Conservation (phyloP, 2,113 vertebrate species). For the Neodontobutis hainanensis region DNA sequence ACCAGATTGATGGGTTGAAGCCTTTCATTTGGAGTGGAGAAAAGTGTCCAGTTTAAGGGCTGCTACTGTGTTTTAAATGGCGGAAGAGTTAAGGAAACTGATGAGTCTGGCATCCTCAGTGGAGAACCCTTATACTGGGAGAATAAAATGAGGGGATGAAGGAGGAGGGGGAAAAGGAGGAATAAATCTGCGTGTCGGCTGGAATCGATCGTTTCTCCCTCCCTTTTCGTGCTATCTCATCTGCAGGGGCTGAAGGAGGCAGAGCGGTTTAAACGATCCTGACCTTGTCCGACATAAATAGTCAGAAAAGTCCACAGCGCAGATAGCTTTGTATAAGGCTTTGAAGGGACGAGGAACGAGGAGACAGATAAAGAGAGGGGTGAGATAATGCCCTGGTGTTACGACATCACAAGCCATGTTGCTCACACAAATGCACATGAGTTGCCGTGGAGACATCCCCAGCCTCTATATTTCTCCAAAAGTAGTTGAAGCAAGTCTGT, state of each 20-base stretch:
- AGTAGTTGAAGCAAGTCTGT: conserved; percentile 31
- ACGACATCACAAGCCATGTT: conserved; percentile 67
- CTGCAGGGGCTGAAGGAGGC: conserved; percentile 74
- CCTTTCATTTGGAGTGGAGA: conserved; percentile 72
- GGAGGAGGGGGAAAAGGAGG: conserved; percentile 24
- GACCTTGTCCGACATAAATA: conserved; percentile 86
- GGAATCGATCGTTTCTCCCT: conserved; percentile 75
- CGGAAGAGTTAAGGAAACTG: conserved; percentile 70
- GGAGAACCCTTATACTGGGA: conserved; percentile 15
- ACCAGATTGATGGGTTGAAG: conserved; percentile 69
- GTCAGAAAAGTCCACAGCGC: conserved; percentile 80
- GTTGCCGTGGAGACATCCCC: conserved; percentile 56
- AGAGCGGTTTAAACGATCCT: conserved; percentile 80
- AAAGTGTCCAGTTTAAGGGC: conserved; percentile 75
- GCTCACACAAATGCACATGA: conserved; percentile 28
- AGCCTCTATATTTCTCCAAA: conserved; percentile 29
- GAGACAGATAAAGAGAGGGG: conserved; percentile 1
- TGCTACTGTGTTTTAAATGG: conserved; percentile 74
- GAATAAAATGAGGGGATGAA: conserved; percentile 17
- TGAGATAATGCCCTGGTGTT: conserved; percentile 67
- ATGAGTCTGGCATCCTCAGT: conserved; percentile 48
- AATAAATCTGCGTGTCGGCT: conserved; percentile 75
- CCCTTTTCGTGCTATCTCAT: conserved; percentile 73
- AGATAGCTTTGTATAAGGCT: conserved; percentile 77
- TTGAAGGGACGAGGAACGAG: conserved; percentile 21